Evolutionary conservation across 2,888 invertebrate species (phyloP).

Genomic region (Agriopis aurantiaria): DNA sequence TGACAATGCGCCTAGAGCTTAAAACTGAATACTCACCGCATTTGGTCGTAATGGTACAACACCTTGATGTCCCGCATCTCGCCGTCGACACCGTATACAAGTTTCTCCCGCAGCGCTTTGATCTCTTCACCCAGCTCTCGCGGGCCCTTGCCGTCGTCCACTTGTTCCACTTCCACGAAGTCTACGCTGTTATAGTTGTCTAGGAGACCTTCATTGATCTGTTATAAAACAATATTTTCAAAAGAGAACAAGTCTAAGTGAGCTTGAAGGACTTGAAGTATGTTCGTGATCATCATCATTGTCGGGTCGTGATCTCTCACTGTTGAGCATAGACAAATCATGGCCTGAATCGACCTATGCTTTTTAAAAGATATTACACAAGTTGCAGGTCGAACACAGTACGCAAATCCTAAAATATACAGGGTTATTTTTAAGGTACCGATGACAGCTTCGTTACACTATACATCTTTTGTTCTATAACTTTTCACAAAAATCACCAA

Average conservation of each 20-base stretch:
- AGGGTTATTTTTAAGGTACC: too few species aligned
- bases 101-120: constrained; percentile 86
- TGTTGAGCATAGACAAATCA: too few species aligned
- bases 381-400: too few species aligned
- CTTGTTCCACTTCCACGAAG: constrained; percentile 96
- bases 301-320: too few species aligned
- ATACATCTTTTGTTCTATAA: too few species aligned
- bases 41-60: constrained; percentile 93
- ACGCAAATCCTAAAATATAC: too few species aligned
- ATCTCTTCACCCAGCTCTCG: constrained; percentile 88
- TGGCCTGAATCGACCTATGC: too few species aligned
- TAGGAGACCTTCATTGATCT: constrained; percentile 90
- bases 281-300: too few species aligned
- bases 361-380: too few species aligned
- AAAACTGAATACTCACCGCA: constrained; percentile 85
- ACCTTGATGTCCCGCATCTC: constrained; percentile 89
- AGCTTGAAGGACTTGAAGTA: too few species aligned
- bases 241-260: background rate
- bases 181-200: constrained; percentile 99
- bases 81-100: constrained; percentile 90
- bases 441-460: too few species aligned
- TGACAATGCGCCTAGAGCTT: background rate
- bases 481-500: too few species aligned
- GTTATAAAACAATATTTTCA: constrained; percentile 37
- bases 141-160: constrained; percentile 89